Conservation (phyloP, 92 coral and sea anemone genomes). For the Muricea muricata region DNA sequence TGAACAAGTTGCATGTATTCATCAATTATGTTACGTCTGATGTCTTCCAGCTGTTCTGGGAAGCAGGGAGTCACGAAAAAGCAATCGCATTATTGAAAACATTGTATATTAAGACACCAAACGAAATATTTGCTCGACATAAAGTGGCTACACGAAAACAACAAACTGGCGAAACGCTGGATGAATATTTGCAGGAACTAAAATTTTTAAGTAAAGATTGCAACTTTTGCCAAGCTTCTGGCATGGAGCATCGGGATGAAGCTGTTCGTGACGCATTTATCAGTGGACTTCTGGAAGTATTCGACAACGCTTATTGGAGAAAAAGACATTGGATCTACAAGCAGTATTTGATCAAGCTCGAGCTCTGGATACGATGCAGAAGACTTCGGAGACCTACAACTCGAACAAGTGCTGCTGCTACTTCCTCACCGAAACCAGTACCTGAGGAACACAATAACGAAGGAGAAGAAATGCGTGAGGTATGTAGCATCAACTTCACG, state of each 20-base stretch:
- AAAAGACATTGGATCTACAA: not conserved
- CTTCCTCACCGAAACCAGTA: slow-evolving; percentile 4
- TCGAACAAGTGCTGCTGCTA: not conserved
- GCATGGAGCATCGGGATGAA: not conserved
- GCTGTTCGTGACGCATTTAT: slow-evolving; percentile 5
- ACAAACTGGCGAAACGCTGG: not conserved
- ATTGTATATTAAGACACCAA: not conserved
- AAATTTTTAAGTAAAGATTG: not conserved
- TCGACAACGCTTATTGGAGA: slow-evolving; percentile 1
- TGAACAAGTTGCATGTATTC: not conserved
- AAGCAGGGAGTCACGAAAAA: not conserved
- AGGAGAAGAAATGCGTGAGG: not conserved
- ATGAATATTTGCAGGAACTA: not conserved
- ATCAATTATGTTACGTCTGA: not conserved
- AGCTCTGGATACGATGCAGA: not conserved
- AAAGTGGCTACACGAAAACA: not conserved
- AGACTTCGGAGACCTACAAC: not conserved
- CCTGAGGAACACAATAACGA: not conserved
- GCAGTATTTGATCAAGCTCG: not conserved
- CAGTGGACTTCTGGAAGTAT: not conserved
- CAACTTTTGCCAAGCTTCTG: not conserved
- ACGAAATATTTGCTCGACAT: not conserved
- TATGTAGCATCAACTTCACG: not conserved
- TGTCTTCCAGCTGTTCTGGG: not conserved
- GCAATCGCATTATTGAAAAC: not conserved